Base-by-base conservation (phyloP, 1,140 invertebrate species). In the Drosophila malerkotliana region DNA sequence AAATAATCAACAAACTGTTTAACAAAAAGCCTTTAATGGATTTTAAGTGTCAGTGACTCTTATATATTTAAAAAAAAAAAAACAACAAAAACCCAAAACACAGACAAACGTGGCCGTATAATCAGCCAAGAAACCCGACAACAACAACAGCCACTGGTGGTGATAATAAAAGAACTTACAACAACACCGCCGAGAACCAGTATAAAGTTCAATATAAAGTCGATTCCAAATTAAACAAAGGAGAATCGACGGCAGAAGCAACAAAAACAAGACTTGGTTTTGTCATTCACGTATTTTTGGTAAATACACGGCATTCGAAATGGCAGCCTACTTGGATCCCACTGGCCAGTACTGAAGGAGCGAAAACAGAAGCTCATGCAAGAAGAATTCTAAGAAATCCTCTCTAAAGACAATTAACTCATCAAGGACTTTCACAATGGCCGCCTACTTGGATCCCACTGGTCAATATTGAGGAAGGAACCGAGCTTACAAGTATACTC, bases 161-260 rank as follows among this genome's bases (percentile, higher is more conserved):
- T 88, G 84, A 90, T 89, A 90, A 89, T 89, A 89, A 89, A 89
- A 89, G 85, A 89, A 89, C 80, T 85, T 88, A 88, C 84, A 89
- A 88, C 79, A 88, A 84, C 32, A 80, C 53, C 63, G 52, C n/a
- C 49, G 45, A 81, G 78, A 82, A 82, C 79, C 79, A 74, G 79
- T 82, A 82, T 82, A 82, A 78, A 83, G 79, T 83, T 83, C 75
- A 82, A 83, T 71, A 72, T 72, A 57, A 72, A 55, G 61, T 60
- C 72, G 56, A 76, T 76, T 87, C 60, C 18, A 78, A 75, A 74
- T 87, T 63, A 87, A 88, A 88, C 83, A 88, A 88, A 88, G 84
- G 71, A 76, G 62, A 61, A 53, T 44, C 68, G 51, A 7, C 64
- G 52, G 63, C 57, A 49, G 45, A 59, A 51, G 51, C 59, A 57